Conservation (phyloP, 1,140 invertebrate species). For the Drosophila bifasciata region DNA sequence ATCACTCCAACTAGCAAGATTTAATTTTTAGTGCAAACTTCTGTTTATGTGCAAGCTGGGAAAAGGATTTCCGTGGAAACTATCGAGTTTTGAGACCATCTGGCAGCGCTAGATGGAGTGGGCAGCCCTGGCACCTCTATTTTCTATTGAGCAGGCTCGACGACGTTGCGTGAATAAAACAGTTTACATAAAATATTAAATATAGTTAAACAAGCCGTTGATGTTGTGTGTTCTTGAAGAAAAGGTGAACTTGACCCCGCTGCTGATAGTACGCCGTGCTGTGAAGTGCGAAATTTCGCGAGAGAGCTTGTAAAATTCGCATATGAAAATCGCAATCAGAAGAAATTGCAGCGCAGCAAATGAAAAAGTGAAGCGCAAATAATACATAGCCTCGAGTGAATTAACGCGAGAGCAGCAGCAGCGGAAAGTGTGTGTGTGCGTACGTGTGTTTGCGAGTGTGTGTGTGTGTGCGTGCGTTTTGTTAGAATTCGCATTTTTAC, state of each 20-base stretch:
- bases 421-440: constrained; percentile 40
- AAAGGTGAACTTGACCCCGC: constrained; percentile 61
- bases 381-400: constrained; percentile 62
- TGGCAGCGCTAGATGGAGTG: constrained; percentile 34
- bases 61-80: background rate
- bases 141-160: constrained; percentile 57
- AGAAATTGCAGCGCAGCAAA: constrained; percentile 59
- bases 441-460: constrained; percentile 39
- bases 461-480: constrained; percentile 50
- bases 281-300: constrained; percentile 34
- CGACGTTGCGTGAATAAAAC: constrained; percentile 79
- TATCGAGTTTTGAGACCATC: constrained; percentile 14
- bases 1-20: too few relatives aligned
- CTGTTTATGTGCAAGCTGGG: too few relatives aligned
- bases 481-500: constrained; percentile 76
- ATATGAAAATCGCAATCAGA: constrained; percentile 61
- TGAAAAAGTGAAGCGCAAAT: constrained; percentile 73
- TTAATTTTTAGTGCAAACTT: too few relatives aligned
- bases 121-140: constrained; percentile 43
- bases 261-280: constrained; percentile 22
- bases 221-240: constrained; percentile 53
- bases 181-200: constrained; percentile 74
- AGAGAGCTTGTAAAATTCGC: constrained; percentile 49
- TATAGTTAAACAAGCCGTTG: constrained; percentile 60
- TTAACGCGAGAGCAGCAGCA: constrained; percentile 53